Conservation (phyloP, 2,113 vertebrate genomes). For the Mustela lutreola region DNA sequence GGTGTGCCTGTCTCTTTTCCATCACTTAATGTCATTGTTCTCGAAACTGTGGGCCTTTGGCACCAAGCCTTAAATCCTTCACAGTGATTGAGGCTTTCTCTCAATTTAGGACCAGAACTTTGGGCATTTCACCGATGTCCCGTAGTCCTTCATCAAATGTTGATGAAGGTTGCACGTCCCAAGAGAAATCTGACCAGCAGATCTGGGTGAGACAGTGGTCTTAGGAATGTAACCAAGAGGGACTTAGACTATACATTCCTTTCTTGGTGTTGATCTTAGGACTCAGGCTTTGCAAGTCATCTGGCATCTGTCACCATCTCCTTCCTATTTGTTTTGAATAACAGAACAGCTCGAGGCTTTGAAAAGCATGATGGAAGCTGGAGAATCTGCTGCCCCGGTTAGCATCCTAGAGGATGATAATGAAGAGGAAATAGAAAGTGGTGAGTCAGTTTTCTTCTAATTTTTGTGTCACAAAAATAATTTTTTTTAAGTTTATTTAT, state of each 20-base stretch:
- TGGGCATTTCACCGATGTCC: neutral
- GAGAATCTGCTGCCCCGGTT: conserved; percentile 94
- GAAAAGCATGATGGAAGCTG: conserved; percentile 98
- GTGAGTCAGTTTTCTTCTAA: conserved; percentile 84
- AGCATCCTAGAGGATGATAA: conserved; percentile 97
- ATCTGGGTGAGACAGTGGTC: neutral
- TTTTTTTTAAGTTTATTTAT: neutral
- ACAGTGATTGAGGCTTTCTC: neutral
- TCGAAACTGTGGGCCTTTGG: neutral
- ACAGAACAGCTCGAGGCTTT: conserved; percentile 98
- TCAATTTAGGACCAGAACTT: neutral
- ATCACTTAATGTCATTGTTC: neutral
- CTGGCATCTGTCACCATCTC: neutral
- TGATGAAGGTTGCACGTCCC: fast-evolving
- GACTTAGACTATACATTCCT: neutral
- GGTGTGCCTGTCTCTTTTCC: neutral
- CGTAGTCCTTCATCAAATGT: neutral
- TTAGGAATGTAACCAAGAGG: neutral
- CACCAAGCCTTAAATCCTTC: neutral
- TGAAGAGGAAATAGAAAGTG: conserved; percentile 95
- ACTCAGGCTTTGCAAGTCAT: neutral
- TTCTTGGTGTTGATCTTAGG: neutral
- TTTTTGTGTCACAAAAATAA: neutral
- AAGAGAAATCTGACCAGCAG: neutral
- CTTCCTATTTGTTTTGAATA: conserved; percentile 67